A percentile compares a stretch with the other conserved stretches of the same genome.
Evolutionary conservation across 2,113 vertebrate species (phyloP).

Genomic region (Ctenomys sociabilis): DNA sequence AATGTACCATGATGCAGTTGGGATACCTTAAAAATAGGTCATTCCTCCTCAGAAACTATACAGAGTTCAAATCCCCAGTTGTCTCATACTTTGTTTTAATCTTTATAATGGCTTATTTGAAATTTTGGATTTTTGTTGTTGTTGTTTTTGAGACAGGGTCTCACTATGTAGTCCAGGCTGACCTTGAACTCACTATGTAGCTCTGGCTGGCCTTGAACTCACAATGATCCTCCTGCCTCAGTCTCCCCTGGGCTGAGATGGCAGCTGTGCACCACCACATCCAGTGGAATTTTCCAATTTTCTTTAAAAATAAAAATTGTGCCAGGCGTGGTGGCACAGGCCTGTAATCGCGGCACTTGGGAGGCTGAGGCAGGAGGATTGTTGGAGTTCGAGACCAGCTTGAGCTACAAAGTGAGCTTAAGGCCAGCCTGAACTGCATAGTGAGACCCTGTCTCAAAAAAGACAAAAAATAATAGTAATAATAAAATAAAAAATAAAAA

Average conservation of each 20-base stretch:
- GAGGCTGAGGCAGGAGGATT: too few species aligned
- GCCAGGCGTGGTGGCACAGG: too few species aligned
- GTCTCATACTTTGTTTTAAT: not conserved
- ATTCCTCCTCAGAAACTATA: not conserved
- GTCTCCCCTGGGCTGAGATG: not conserved
- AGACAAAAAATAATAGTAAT: too few species aligned
- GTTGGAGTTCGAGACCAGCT: too few species aligned
- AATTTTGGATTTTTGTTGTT: not conserved
- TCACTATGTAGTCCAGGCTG: not conserved
- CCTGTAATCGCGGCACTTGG: too few species aligned
- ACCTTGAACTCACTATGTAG: not conserved
- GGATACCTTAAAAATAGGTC: not conserved
- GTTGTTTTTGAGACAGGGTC: not conserved
- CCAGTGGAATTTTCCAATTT: not conserved
- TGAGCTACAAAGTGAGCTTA: too few species aligned
- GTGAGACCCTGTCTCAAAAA: too few species aligned
- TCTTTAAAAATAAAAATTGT: too few species aligned
- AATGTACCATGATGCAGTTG: not conserved
- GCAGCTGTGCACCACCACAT: too few species aligned
- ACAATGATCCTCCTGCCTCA: not conserved
- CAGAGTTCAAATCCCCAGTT: not conserved
- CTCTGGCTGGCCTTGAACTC: not conserved
- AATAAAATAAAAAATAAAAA: too few species aligned
- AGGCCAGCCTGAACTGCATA: too few species aligned
- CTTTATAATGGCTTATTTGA: not conserved